Evolutionary conservation across 2,888 invertebrate genomes (phyloP), one percentile per base, ranked within the genome.

Genomic region (Chymomyza procnemis): DNA sequence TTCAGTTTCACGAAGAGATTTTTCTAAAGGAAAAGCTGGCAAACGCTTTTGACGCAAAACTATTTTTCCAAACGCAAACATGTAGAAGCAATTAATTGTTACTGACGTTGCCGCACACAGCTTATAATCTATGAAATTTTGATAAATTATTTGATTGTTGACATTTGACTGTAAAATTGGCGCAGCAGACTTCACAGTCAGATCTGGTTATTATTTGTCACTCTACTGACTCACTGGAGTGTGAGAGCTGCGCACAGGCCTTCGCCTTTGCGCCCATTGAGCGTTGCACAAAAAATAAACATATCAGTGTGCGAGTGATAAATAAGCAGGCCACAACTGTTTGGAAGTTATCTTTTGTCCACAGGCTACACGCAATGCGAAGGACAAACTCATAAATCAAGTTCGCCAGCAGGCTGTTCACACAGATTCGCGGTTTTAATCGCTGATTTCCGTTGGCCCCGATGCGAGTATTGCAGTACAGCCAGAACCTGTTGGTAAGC

Each of bases 341-440:
- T 60, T 57, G 61, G 61, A 64, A 67, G 67, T 76, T 81, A 81
- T 81, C 74, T 74, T 61, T n/a, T 69, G 70, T 73, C 66, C 66
- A n/a, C n/a, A 64, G 68, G 64, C 61, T 78, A 80, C 81, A 78
- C 69, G 81, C 79, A 84, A 78, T 71, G 64, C 87, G 72, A 81
- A 81, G 85, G 80, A 81, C 87, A 86, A 85, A 69, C 81, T 71
- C 85, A 81, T 81, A 81, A 81, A 81, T 81, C 80, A 81, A 69
- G n/a, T n/a, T n/a, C n/a, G n/a, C n/a, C n/a, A n/a, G n/a, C n/a
- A n/a, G n/a, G 26, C 74, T 62, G 70, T 41, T 71, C 70, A 26
- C 30, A 54, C 52, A 62, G 50, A 52, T 1, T 41, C 12, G 34
- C 41, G 50, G 50, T 61, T 69, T 86, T 86, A 81, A 81, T 81